These are phyloP conservation scores for Enteromius radiatus DNA, from an alignment of 2,797 vertebrate genomes.

Conservation along the genomic window DNA sequence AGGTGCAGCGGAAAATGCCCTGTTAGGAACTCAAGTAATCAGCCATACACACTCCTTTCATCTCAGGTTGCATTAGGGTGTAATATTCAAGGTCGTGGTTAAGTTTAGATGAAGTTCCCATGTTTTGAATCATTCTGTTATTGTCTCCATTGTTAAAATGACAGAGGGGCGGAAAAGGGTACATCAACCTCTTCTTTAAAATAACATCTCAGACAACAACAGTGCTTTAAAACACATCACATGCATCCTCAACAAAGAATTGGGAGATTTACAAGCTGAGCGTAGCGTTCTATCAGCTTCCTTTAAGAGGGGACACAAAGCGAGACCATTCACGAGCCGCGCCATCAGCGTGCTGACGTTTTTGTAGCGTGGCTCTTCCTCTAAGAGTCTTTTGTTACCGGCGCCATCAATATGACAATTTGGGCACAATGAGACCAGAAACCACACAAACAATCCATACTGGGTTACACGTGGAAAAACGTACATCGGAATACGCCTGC, in stretches of 20 bases:
- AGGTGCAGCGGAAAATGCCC: conserved; percentile 34
- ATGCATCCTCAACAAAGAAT: conserved; percentile 70
- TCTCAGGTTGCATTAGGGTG: conserved; percentile 34
- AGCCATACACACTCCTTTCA: conserved; percentile 32
- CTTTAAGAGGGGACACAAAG: conserved; percentile 71
- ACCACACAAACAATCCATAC: conserved; percentile 52
- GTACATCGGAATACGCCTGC: conserved; percentile 13
- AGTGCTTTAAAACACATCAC: conserved; percentile 67
- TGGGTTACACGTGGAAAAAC: conserved; percentile 43
- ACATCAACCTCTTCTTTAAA: conserved; percentile 69
- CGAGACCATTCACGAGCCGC: conserved; percentile 63
- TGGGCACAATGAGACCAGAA: conserved; percentile 47
- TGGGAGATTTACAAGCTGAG: conserved; percentile 64
- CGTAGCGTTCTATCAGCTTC: conserved; percentile 66
- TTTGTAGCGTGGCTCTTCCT: conserved; percentile 60
- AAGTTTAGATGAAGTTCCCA: conserved; percentile 65
- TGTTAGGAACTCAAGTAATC: conserved; percentile 23
- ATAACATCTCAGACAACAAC: conserved; percentile 70
- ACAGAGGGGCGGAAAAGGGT: conserved; percentile 63
- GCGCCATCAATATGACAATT: conserved; percentile 42
- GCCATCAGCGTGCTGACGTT: neutral
- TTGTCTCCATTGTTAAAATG: conserved; percentile 62
- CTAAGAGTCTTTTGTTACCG: conserved; percentile 64
- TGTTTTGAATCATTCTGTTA: conserved; percentile 69
- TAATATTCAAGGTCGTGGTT: conserved; percentile 69